phyloP scores from a whole-genome alignment of 2,888 invertebrate species.

The Nomada goodeniana region DNA sequence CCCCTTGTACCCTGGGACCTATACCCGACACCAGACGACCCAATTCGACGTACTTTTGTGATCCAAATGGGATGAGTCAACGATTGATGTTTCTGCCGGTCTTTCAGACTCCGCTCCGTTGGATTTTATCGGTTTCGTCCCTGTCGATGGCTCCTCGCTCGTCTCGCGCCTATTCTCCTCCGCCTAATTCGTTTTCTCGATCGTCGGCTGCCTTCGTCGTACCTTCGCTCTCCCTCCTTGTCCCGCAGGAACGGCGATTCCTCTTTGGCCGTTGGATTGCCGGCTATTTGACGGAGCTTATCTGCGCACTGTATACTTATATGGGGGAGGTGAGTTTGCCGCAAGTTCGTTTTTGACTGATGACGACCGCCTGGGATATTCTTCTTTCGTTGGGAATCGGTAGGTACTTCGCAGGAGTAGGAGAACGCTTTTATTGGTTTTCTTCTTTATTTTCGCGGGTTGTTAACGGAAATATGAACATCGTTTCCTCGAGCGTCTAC shows the following conservation, averaged over 20 bases:
- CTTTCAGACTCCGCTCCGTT: conserved; percentile 54
- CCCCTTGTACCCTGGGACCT: conserved; percentile 63
- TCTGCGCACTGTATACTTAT: too few relatives aligned
- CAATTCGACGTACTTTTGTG: conserved; percentile 81
- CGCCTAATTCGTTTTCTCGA: conserved; percentile 41
- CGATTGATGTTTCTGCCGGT: conserved; percentile 76
- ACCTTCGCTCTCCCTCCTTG: neutral
- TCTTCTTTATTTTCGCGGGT: neutral
- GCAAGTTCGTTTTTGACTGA: neutral
- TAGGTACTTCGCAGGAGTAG: neutral
- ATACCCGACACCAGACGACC: conserved; percentile 74
- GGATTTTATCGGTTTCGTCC: conserved; percentile 72
- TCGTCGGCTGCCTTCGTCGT: conserved; percentile 13
- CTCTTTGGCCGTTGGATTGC: conserved; percentile 24
- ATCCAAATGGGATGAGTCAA: conserved; percentile 80
- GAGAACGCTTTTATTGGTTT: neutral
- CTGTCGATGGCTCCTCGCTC: conserved; percentile 51
- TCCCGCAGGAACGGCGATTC: conserved; percentile 17
- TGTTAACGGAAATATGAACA: too few relatives aligned
- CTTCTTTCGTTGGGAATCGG: neutral
- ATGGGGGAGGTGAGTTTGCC: neutral
- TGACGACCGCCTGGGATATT: neutral
- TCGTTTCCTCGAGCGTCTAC: too few relatives aligned
- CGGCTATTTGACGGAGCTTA: neutral
- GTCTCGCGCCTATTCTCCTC: conserved; percentile 33